Evolutionary conservation across 2,113 vertebrate genomes (phyloP), one percentile per base, ranked within the genome.

Genomic region (Ramphastos sulfuratus): DNA sequence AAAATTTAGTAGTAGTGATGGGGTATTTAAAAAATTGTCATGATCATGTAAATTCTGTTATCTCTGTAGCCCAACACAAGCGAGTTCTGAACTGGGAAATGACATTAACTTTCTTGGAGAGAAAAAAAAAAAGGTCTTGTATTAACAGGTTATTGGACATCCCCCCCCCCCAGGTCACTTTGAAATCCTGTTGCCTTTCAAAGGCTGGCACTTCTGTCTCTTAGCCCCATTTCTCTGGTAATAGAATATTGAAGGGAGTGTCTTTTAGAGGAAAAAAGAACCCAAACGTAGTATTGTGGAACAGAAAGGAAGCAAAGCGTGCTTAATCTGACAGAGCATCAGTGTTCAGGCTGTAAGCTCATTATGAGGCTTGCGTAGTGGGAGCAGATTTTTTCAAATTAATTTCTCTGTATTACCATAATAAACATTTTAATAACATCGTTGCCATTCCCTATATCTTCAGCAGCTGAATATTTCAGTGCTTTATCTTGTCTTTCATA

Each of bases 41-140:
- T 73, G 67, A 89, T 96, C 81, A 35, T 86, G 77, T 95, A 96
- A 95, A 97, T 96, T 85, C 85, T 70, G 70, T 96, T 96, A 88
- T 96, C 89, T 95, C 63, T 88, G 56, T 92, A 88, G 80, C 86
- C 48, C 56, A 83, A 72, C 1, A 5, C 65, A 30, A 23, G 42
- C 28, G 17, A 87, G 78, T 85, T 89, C 63, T 67, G 64, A 92
- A 55, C 64, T 69, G 88, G 84, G 75, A 93, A 96, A 93, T 82
- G 59, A 76, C 78, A 93, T 93, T 80, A 85, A 85, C 60, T 77
- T 60, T 27, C 18, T 76, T 50, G 7, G 20, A 28, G 23, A 54
- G 70, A 25, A 75, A 44, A 24, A 3, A 7, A 54, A 9, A 39
- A 46, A 63, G 11, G 10, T 39, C 21, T 66, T 4, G 6, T 82